phyloP scores from a whole-genome alignment of 2,888 invertebrate genomes.

The Calliscelio sp. region DNA sequence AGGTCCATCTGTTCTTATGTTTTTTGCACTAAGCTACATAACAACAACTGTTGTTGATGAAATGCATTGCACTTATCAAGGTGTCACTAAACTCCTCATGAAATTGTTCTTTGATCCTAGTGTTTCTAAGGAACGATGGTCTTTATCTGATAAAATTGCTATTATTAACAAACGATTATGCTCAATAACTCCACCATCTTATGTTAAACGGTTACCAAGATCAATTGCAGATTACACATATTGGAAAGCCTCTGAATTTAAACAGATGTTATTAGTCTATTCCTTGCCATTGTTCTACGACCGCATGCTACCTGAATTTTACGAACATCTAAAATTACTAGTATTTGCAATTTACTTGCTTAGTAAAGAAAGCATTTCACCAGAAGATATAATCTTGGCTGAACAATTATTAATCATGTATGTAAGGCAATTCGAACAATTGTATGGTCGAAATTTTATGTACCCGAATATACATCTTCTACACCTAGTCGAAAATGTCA shows the following conservation, averaged over 20 bases:
- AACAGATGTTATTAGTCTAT: constrained; percentile 69
- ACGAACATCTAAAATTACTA: background rate
- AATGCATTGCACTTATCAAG: constrained; percentile 72
- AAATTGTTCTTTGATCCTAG: constrained; percentile 57
- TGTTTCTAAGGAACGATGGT: background rate
- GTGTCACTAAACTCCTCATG: constrained; percentile 59
- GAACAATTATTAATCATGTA: background rate
- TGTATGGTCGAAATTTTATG: background rate
- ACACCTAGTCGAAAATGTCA: background rate
- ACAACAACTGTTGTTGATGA: constrained; percentile 61
- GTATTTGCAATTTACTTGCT: background rate
- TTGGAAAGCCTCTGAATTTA: constrained; percentile 74
- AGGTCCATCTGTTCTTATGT: constrained; percentile 54
- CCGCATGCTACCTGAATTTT: background rate
- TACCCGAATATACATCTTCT: background rate
- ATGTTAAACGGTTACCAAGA: constrained; percentile 63
- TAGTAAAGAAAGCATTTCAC: background rate
- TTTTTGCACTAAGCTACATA: constrained; percentile 54
- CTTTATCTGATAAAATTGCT: constrained; percentile 10
- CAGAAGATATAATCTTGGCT: background rate
- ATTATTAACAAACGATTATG: constrained; percentile 53
- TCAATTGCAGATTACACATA: constrained; percentile 61
- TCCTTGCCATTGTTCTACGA: constrained; percentile 70
- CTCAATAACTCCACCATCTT: constrained; percentile 64
- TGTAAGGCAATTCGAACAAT: background rate